Percentiles rank a stretch among this genome's conserved stretches.
These are phyloP conservation scores for Cherax quadricarinatus DNA, from an alignment of 1,140 invertebrate genomes.

Conservation along the genomic window DNA sequence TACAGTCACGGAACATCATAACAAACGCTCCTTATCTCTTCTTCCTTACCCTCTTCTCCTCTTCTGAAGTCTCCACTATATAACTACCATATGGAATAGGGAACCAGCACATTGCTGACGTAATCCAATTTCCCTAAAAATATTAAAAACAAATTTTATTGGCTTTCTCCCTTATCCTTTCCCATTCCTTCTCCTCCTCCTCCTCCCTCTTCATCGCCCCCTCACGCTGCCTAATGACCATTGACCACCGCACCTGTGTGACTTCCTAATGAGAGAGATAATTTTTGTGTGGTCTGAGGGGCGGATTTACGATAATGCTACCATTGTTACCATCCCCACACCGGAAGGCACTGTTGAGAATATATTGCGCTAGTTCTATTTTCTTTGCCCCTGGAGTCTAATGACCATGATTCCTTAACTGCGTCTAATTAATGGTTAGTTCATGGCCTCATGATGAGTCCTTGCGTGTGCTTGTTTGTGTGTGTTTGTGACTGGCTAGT, in stretches of 20 bases:
- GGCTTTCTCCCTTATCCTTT: no score
- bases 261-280: not conserved
- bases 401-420: conserved; percentile 33
- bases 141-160: no score
- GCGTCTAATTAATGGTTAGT: conserved; percentile 10
- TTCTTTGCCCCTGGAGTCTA: not conserved
- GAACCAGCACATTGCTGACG: no score
- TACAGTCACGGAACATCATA: no score
- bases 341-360: not conserved
- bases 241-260: not conserved
- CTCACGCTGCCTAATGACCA: not conserved
- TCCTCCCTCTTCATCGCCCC: not conserved
- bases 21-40: not conserved
- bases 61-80: no score
- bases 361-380: not conserved
- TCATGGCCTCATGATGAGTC: not conserved
- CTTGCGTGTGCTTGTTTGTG: not conserved
- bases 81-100: no score
- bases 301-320: not conserved
- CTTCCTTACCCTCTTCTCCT: not conserved
- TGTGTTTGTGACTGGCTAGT: not conserved
- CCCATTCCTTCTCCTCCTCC: no score
- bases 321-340: not conserved
- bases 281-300: not conserved
- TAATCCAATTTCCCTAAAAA: no score